Base-by-base conservation (phyloP, 2,113 vertebrate species). In the Tragulus kanchil region DNA sequence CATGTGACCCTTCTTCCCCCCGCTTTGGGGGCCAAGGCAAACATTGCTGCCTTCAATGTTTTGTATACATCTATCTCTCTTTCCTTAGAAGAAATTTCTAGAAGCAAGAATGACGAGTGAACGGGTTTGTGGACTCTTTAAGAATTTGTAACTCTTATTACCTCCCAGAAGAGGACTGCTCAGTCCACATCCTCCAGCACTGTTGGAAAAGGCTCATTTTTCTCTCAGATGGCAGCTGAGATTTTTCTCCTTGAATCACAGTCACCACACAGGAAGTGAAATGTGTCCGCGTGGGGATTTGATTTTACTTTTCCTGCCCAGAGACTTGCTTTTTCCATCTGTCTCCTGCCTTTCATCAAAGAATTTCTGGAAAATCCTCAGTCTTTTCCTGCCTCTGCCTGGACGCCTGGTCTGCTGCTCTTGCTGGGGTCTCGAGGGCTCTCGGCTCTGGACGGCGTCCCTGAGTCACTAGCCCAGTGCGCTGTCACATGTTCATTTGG, bases 341-440 rank as follows among this genome's bases (percentile, higher is more conserved):
- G 62, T 9, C 65, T 42, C 25, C 0, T 2, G 52, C 23, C 64
- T 88, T 62, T 31, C 61, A 15, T 73, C 28, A 2, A 12, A 36
- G n/a, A 81, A 36, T 58, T 31, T 48, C 85, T 48, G 42, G 75
- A 52, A 89, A 1, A 3, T 79, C 65, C 93, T 62, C 79, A 23
- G 50, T 5, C 85, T 21, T 17, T 0, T 13, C 21, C 4, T 28
- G 11, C 11, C 4, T 0, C 1, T 17, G 4, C 0, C 0, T 3
- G 4, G 19, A 13, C 2, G 1, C 8, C 8, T 1, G 12, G 0
- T 2, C 56, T 2, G 8, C 23, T 0, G 36, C 25, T 58, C 48
- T 19, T 16, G 19, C 21, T 16, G 0, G 3, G 17, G 42, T 28
- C 86, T 15, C 10, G 3, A 31, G 4, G 11, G 54, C 11, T n/a